A percentile compares a stretch with the other conserved stretches of the same genome.
Conservation (phyloP, 92 coral and sea anemone genomes). For the Pocillopora grandis region DNA sequence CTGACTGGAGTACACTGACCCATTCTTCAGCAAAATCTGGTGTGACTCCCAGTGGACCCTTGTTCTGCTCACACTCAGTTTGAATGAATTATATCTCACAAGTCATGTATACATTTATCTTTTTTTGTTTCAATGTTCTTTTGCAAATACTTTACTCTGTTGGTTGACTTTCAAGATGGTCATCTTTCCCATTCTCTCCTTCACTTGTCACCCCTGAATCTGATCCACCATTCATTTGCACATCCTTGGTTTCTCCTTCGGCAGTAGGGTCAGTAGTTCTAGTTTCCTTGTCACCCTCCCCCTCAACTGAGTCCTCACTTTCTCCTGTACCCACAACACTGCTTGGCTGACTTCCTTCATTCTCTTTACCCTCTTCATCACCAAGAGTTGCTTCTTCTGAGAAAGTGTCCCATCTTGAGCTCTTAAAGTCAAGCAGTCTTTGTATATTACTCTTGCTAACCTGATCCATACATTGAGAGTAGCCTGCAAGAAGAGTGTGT, state of each 20-base stretch:
- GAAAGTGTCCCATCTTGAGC: conserved; percentile 77
- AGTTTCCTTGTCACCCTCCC: conserved; percentile 17
- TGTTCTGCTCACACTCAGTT: too few relatives aligned
- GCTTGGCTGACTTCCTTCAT: conserved; percentile 50
- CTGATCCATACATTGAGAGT: conserved; percentile 83
- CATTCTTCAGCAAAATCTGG: not conserved
- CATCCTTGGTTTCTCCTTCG: conserved; percentile 36
- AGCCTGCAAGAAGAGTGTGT: conserved; percentile 78
- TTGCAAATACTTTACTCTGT: not conserved
- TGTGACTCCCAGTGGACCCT: not conserved
- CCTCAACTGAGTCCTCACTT: conserved; percentile 24
- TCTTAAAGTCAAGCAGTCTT: conserved; percentile 87
- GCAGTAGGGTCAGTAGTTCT: conserved; percentile 4
- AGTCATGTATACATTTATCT: not conserved
- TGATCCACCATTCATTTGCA: conserved; percentile 27
- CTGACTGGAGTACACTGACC: not conserved
- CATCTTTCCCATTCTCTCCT: conserved; percentile 40
- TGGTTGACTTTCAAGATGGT: conserved; percentile 3
- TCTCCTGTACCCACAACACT: conserved; percentile 57
- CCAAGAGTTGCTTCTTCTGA: conserved; percentile 46
- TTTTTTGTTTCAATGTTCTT: not conserved
- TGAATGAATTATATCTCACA: too few relatives aligned
- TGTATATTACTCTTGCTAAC: conserved; percentile 66
- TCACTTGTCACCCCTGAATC: conserved; percentile 58
- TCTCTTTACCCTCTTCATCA: conserved; percentile 35